A percentile compares a stretch with the other conserved stretches of the same genome.
These are phyloP conservation scores for Acleris sparsana DNA, from an alignment of 2,888 invertebrate genomes.

Conservation along the genomic window DNA sequence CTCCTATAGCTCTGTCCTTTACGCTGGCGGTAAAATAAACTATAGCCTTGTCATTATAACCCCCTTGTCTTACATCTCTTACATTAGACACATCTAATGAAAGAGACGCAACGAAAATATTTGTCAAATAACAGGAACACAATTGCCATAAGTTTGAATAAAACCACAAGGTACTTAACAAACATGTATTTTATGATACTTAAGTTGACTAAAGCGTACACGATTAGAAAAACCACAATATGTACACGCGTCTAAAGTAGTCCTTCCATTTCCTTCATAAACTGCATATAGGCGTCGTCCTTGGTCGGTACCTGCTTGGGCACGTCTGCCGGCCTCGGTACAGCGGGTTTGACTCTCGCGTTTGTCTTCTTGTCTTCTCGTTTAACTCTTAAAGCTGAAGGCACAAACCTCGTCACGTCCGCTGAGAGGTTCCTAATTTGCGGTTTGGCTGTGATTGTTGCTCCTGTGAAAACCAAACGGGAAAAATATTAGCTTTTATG, in stretches of 20 bases:
- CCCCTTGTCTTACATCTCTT: too few species aligned
- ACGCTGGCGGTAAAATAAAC: too few species aligned
- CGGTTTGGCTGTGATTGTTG: slow-evolving; percentile 97
- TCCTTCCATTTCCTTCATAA: slow-evolving; percentile 99
- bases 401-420: slow-evolving; percentile 97
- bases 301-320: slow-evolving; percentile 87
- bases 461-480: slow-evolving; percentile 68
- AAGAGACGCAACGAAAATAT: too few species aligned
- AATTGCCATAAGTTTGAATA: background rate
- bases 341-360: slow-evolving; percentile 78
- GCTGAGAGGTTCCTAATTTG: slow-evolving; percentile 96
- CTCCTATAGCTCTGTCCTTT: too few species aligned
- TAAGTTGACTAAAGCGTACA: slow-evolving; percentile 10
- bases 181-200: slow-evolving; percentile 30
- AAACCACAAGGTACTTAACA: slow-evolving; percentile 21
- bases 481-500: background rate
- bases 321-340: slow-evolving; percentile 79
- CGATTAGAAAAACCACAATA: slow-evolving; percentile 17
- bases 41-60: too few species aligned
- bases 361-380: slow-evolving; percentile 90
- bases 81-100: too few species aligned
- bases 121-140: too few species aligned
- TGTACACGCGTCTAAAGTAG: slow-evolving; percentile 84
- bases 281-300: slow-evolving; percentile 99
- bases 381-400: slow-evolving; percentile 95